Evolutionary conservation across 2,888 invertebrate genomes (phyloP), one percentile per base, ranked within the genome.

Genomic region (Apotomis betuletana): DNA sequence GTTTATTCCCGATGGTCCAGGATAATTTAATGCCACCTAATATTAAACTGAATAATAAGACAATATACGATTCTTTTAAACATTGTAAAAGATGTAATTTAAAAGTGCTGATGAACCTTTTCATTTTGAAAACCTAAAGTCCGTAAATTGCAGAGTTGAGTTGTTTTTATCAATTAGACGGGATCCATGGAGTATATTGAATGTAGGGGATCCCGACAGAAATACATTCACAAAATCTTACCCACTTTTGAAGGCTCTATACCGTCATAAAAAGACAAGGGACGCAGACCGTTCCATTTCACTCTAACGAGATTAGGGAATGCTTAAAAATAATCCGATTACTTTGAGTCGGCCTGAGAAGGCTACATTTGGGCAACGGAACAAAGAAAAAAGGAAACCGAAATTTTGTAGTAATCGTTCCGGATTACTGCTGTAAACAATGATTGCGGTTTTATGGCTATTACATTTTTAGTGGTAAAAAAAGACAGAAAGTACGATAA

Each of bases 281-380:
- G 64, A 70, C 46, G 52, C 57, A 54, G 62, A 70, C 57, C 64
- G 63, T 69, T 69, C 69, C 69, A n/a, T 69, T 70, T 59, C 69
- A 51, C 58, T 57, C 51, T 70, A 70, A 70, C 58, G 44, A 70
- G 70, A 70, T 70, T 70, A 70, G 41, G 41, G 64, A 44, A 49
- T 36, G 58, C n/a, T 58, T 46, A 54, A 70, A 70, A 70, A 70
- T 70, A 70, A 70, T 70, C 70, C 41, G 63, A 64, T 70, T 70
- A 70, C 59, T 27, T 4, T 27, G 41, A 52, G 44, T 44, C 27
- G 38, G 52, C 9, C 52, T 58, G 44, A 49, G 13, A 36, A 63
- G 57, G 63, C 64, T 70, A 64, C 64, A 59, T 70, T 70, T 57
- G 59, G 58, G 51, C 70, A 70, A 63, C 41, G 58, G 58, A 59